Evolutionary conservation across 2,797 vertebrate genomes (phyloP), one percentile per base, ranked within the genome.

Genomic region (Eulemur mongoz): DNA sequence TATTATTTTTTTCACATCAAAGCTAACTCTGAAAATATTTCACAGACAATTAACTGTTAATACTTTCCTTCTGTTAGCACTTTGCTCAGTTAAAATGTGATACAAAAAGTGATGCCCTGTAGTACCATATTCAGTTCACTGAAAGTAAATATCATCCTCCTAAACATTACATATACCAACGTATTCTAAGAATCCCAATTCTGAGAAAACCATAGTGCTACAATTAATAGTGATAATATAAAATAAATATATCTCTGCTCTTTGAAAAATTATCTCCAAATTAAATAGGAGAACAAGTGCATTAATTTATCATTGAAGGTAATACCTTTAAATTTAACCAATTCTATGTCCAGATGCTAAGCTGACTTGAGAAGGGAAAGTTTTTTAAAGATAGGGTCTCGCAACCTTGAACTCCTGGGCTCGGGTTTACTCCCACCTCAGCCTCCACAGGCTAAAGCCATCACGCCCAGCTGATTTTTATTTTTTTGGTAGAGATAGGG

Each of bases 41-140:
- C 96, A 95, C 96, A 97, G 97, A 85, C 82, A 96, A 95, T 97
- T 96, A 97, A 97, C 96, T 79, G 95, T 67, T 97, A 98, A 97
- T 80, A 96, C 80, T 84, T 97, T 97, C 84, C 97, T 97, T 96
- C 89, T 96, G 89, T 92, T 72, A 79, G 57, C 20, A 67, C 27
- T 81, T 23, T 40, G 83, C 75, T 92, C 73, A 70, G 93, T 90
- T 95, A 96, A 96, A 95, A 95, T 89, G 70, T 57, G 30, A 90
- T 91, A 95, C 73, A 93, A 93, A 93, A 96, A 95, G 63, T 5
- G 3, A 89, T 86, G 22, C 52, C 82, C 11, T 25, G 4, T 59
- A 79, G 87, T 89, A 12, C 8, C 83, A 84, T 76, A 73, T 94
- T 96, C 54, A 83, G 69, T 32, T 96, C 89, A 88, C 25, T 82